Conservation (phyloP, 2,888 invertebrate genomes). For the Chironomus tentans region DNA sequence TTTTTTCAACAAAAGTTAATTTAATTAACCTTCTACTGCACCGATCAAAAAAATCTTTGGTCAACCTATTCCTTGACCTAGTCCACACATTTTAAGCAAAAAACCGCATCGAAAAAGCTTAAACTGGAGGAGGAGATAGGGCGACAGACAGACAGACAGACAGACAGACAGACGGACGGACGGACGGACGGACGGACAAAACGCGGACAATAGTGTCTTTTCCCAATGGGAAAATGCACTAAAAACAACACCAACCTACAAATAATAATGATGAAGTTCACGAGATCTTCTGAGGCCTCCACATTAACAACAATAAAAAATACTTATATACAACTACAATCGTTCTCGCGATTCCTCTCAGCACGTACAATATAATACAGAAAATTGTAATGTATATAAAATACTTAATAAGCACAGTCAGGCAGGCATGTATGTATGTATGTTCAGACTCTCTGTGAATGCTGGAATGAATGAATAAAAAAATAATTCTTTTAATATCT, state of each 20-base stretch:
- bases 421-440: neutral
- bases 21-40: too few species aligned
- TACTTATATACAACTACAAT: neutral
- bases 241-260: neutral
- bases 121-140: too few species aligned
- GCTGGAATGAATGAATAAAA: neutral
- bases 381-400: neutral
- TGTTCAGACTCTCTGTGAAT: neutral
- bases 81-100: too few species aligned
- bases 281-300: neutral
- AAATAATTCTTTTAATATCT: neutral
- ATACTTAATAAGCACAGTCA: neutral
- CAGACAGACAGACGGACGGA: too few species aligned
- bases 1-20: too few species aligned
- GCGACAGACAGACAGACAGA: too few species aligned
- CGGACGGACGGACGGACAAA: too few species aligned
- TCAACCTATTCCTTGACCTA: too few species aligned
- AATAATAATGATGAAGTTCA: neutral
- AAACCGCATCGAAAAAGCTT: too few species aligned
- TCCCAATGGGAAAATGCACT: too few species aligned
- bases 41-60: too few species aligned
- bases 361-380: neutral
- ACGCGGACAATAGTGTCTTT: too few species aligned
- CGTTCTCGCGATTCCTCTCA: neutral
- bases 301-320: neutral